Conservation (phyloP, 2,888 invertebrate species). For the Xanthostigma xanthostigma region DNA sequence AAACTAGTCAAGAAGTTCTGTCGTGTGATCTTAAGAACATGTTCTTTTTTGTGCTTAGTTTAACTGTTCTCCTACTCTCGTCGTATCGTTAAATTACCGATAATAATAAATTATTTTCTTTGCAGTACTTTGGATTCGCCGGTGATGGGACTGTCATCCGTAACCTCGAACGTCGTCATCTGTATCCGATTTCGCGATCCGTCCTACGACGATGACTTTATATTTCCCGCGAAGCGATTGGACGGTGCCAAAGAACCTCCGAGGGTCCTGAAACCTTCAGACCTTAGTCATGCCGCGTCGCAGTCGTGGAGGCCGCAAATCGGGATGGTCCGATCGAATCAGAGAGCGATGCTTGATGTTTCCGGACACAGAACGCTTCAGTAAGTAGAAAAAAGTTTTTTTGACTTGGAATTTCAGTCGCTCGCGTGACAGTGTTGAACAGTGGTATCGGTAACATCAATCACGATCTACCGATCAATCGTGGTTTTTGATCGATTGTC, state of each 20-base stretch:
- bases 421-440: no score
- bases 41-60: neutral
- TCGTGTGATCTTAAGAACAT: no score
- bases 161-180: conserved; percentile 39
- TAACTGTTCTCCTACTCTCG: conserved; percentile 6
- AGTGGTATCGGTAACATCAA: no score
- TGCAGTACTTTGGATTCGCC: conserved; percentile 50
- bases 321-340: conserved; percentile 54
- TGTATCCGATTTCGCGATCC: conserved; percentile 71
- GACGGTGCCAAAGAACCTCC: conserved; percentile 55
- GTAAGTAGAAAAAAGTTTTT: conserved; percentile 26
- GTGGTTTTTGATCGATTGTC: no score
- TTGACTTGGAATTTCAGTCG: conserved; percentile 1
- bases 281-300: conserved; percentile 45
- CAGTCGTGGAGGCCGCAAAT: conserved; percentile 64
- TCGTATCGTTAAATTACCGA: conserved; percentile 6
- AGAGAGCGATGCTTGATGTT: conserved; percentile 45
- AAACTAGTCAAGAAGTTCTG: no score
- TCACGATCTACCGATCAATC: no score
- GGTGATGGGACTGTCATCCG: conserved; percentile 48
- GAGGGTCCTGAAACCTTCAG: conserved; percentile 62
- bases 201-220: conserved; percentile 50
- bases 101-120: conserved; percentile 8
- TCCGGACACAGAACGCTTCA: conserved; percentile 65
- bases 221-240: conserved; percentile 62